These are phyloP conservation scores for Ridgeia piscesae DNA, from an alignment of 1,140 invertebrate species.

Conservation along the genomic window DNA sequence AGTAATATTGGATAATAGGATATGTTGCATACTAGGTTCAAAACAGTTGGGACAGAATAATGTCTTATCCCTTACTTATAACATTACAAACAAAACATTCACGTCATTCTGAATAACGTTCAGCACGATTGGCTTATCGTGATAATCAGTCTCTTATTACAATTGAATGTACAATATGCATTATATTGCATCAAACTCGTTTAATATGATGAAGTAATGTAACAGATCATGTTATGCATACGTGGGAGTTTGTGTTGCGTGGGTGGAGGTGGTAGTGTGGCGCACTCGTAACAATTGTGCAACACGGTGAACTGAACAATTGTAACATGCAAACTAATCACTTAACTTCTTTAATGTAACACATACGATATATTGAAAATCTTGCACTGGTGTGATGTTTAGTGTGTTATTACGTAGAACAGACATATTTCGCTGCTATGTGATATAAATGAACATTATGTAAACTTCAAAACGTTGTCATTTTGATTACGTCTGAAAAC, in stretches of 20 bases:
- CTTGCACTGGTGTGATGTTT: neutral
- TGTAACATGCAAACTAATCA: neutral
- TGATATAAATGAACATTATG: neutral
- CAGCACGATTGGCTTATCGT: no score
- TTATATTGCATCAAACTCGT: neutral
- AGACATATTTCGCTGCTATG: neutral
- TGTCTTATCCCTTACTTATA: no score
- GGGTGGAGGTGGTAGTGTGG: neutral
- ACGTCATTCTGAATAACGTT: no score
- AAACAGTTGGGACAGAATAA: no score
- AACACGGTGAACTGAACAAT: neutral
- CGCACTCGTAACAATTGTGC: neutral
- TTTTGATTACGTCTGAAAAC: no score
- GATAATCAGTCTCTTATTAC: no score
- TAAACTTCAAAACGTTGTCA: neutral
- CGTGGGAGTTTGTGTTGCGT: neutral
- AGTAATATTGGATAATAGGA: no score
- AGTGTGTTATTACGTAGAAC: neutral
- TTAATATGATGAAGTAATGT: neutral
- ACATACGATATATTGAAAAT: neutral
- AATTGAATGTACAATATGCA: no score
- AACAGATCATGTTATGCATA: neutral
- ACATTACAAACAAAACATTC: no score
- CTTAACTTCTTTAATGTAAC: no score
- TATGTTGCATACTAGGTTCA: no score